Evolutionary conservation across 1,140 invertebrate genomes (phyloP).

Genomic region (Cardiocondyla obscurior): DNA sequence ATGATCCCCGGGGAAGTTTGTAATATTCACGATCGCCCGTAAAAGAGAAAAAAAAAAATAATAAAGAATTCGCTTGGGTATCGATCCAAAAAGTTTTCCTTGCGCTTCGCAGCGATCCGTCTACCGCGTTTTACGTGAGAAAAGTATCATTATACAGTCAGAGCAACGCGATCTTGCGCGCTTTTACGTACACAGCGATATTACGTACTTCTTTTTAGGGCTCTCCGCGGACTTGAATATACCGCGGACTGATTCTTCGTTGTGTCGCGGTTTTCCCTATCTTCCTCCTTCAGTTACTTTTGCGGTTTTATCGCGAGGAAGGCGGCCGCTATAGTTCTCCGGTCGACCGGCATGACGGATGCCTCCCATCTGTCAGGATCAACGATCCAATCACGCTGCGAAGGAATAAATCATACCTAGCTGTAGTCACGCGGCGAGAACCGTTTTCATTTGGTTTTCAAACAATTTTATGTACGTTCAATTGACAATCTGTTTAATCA

Average conservation of each 20-base stretch:
- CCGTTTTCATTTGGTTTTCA: conserved; percentile 33
- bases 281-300: conserved; percentile 23
- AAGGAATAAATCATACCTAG: conserved; percentile 62
- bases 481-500: conserved; percentile 7
- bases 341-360: conserved; percentile 53
- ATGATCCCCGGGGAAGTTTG: background rate
- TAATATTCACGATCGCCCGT: background rate
- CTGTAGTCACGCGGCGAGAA: conserved; percentile 59
- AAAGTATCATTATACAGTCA: background rate
- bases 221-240: background rate
- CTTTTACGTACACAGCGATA: background rate
- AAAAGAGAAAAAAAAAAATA: too few species aligned
- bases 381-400: conserved; percentile 65
- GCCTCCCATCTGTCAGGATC: conserved; percentile 67
- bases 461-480: background rate
- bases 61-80: background rate
- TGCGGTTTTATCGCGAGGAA: conserved; percentile 34
- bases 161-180: background rate
- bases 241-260: background rate
- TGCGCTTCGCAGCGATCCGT: background rate
- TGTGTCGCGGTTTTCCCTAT: conserved; percentile 5
- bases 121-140: background rate
- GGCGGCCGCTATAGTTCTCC: conserved; percentile 26
- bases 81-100: background rate
- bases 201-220: background rate